A percentile compares a stretch with the other conserved stretches of the same genome.
Evolutionary conservation across 2,888 invertebrate genomes (phyloP).

Genomic region (Dimorphilus gyrociliatus): DNA sequence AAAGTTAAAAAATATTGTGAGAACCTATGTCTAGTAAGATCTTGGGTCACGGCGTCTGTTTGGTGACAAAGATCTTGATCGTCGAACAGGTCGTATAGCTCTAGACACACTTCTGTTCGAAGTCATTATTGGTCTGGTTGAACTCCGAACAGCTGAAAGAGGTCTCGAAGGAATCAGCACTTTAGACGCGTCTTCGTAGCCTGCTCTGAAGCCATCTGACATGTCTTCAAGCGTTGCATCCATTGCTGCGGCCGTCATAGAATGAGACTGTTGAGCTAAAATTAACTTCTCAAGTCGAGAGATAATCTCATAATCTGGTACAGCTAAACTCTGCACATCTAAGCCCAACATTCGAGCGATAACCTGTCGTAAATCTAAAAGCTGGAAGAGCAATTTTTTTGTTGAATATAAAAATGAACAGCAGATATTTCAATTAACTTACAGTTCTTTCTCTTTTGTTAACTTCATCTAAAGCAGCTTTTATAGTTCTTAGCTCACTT

Average conservation of each 20-base stretch:
- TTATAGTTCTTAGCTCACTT: constrained; percentile 34
- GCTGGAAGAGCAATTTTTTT: constrained; percentile 26
- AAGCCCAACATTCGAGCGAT: constrained; percentile 37
- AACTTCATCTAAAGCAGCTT: constrained; percentile 24
- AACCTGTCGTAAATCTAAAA: constrained; percentile 36
- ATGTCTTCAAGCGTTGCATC: constrained; percentile 28
- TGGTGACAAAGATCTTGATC: constrained; percentile 27
- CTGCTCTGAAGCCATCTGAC: constrained; percentile 24
- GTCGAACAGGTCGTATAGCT: too few species aligned
- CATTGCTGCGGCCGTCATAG: constrained; percentile 23
- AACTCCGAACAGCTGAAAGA: too few species aligned
- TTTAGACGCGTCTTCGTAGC: constrained; percentile 17
- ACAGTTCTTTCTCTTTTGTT: constrained; percentile 34
- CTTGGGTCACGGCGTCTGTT: constrained; percentile 19
- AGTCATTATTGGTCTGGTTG: too few species aligned
- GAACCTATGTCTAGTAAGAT: constrained; percentile 16
- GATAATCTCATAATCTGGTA: constrained; percentile 39
- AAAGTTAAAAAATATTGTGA: too few species aligned
- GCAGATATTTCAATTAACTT: background rate
- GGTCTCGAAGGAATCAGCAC: too few species aligned
- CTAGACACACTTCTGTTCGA: too few species aligned
- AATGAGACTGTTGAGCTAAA: constrained; percentile 29
- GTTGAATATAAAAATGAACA: too few species aligned
- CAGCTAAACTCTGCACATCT: constrained; percentile 33
- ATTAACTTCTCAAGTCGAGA: constrained; percentile 36